Conservation (phyloP, 2,113 vertebrate genomes). For the Percopsis transmontana region DNA sequence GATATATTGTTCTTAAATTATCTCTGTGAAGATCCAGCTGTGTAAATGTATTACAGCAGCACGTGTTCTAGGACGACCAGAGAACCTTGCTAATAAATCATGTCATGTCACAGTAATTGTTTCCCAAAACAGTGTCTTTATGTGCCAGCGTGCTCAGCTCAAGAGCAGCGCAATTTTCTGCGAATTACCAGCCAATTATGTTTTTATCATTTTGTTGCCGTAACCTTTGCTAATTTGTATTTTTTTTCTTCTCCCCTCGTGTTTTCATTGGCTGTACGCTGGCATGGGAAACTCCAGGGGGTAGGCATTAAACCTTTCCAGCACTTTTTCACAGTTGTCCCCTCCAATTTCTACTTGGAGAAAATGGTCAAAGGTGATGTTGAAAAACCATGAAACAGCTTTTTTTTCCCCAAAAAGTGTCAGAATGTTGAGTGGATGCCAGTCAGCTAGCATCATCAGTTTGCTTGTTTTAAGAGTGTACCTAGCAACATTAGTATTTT, state of each 20-base stretch:
- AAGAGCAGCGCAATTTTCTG: slow-evolving; percentile 69
- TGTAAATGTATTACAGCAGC: slow-evolving; percentile 70
- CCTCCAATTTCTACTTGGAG: background rate
- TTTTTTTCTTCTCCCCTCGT: slow-evolving; percentile 51
- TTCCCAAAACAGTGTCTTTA: slow-evolving; percentile 75
- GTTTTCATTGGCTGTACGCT: slow-evolving; percentile 54
- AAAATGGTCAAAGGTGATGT: slow-evolving; percentile 13
- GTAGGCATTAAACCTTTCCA: slow-evolving; percentile 61
- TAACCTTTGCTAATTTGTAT: slow-evolving; percentile 79
- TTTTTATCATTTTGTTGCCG: slow-evolving; percentile 81
- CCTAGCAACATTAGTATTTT: no score
- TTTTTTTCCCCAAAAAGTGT: background rate
- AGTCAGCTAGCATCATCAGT: background rate
- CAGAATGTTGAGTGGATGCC: background rate
- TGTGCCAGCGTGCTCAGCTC: slow-evolving; percentile 58
- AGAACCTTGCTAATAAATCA: slow-evolving; percentile 77
- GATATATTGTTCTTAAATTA: slow-evolving; percentile 41
- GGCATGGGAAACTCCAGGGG: slow-evolving; percentile 74
- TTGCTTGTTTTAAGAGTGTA: background rate
- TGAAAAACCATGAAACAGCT: background rate
- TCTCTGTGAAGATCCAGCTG: slow-evolving; percentile 68
- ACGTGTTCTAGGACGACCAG: slow-evolving; percentile 25
- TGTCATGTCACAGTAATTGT: slow-evolving; percentile 79
- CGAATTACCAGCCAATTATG: slow-evolving; percentile 80
- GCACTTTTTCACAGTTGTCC: background rate